phyloP scores from a whole-genome alignment of 2,797 vertebrate genomes.

The Arremon aurantiirostris region DNA sequence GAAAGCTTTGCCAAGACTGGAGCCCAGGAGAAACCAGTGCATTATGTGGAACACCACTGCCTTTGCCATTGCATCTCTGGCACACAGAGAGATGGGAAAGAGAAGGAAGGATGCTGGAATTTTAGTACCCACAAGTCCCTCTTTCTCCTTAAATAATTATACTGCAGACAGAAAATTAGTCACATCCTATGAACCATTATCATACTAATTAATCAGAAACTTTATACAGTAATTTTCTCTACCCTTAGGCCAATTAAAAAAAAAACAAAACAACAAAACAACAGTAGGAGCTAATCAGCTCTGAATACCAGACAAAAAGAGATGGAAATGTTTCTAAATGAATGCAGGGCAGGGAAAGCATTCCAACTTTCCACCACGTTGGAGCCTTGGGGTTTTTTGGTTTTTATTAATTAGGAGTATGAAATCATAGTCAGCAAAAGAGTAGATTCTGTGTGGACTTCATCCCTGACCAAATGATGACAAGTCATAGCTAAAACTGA shows the following conservation, averaged over 20 bases:
- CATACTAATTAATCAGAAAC: not conserved
- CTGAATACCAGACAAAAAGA: not conserved
- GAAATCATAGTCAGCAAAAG: not conserved
- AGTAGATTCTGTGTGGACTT: not conserved
- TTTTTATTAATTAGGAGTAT: not conserved
- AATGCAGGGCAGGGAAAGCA: not conserved
- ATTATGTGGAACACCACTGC: not conserved
- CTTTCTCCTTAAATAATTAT: not conserved
- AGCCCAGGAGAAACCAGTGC: not conserved
- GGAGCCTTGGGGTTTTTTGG: not conserved
- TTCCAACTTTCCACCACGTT: not conserved
- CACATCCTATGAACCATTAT: not conserved
- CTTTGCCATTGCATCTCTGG: not conserved
- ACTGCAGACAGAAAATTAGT: not conserved
- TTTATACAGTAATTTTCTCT: not conserved
- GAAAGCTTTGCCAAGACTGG: not conserved
- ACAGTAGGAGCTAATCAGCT: not conserved
- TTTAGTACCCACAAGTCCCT: not conserved
- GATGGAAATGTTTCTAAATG: not conserved
- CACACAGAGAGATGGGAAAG: not conserved
- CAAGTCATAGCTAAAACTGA: not conserved
- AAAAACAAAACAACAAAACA: not conserved
- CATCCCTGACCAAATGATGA: not conserved
- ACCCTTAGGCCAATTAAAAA: not conserved
- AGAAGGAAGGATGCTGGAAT: not conserved